Evolutionary conservation across 2,113 vertebrate genomes (phyloP), one percentile per base, ranked within the genome.

Genomic region (western clawed frog (Xenopus tropicalis)): DNA sequence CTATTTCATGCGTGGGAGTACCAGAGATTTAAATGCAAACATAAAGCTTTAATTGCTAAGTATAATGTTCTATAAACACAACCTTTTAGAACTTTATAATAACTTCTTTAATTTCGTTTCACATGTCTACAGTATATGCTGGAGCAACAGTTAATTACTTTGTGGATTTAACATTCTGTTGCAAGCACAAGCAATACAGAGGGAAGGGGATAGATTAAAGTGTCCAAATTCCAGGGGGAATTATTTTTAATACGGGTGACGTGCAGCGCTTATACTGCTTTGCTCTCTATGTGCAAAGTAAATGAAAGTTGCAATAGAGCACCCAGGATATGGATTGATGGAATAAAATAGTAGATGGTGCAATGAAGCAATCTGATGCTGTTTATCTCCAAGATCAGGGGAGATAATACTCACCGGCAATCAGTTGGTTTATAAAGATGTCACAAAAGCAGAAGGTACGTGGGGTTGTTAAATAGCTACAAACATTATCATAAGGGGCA

Each of bases 191-290:
- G 61, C 23, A 66, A 14, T 19, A 19, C 44, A n/a, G 56, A 61
- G 46, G 23, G 44, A 69, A 68, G 22, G 57, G 21, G 44, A 11
- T 46, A 67, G 72, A 68, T 75, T 75, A 75, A 52, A 54, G 23
- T 61, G 23, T 61, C 44, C 14, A 69, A 68, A 75, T 75, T 75
- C 72, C 72, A 69, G n/a, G 48, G 22, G 58, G 72, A 69, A 75
- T 75, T 75, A 69, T 11, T 62, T 23, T 61, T 69, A 75, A 62
- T 75, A 52, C 43, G 61, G 29, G 37, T 66, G 22, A 58, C 37
- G 19, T 65, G 29, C 8, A 46, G 19, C 48, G 25, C 37, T 43
- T n/a, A 19, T n/a, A 65, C 62, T 66, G 65, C 58, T 43, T 48
- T 21, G 19, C 37, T 20, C n/a, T 25, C 14, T 46, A 4, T 24